Evolutionary conservation across 2,888 invertebrate genomes (phyloP).

Genomic region (Monopis laevigella): DNA sequence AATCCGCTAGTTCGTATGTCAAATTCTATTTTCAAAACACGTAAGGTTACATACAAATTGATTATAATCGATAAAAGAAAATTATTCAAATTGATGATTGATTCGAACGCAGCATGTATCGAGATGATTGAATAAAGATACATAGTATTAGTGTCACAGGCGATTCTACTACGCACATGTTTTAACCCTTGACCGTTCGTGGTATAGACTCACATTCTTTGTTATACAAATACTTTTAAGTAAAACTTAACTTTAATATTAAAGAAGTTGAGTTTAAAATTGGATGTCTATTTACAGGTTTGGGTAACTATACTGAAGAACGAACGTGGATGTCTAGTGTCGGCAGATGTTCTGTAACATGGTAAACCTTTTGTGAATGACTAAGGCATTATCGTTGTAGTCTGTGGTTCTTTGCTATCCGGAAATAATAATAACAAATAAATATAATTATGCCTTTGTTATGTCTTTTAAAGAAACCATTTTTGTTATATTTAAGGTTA

Average conservation of each 20-base stretch:
- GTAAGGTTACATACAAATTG: background rate
- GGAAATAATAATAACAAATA: too few relatives aligned
- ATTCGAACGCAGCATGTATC: constrained; percentile 47
- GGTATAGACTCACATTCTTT: constrained; percentile 15
- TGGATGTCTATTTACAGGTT: too few relatives aligned
- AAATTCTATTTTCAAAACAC: too few relatives aligned
- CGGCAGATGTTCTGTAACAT: constrained; percentile 27
- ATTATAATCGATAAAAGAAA: constrained; percentile 22
- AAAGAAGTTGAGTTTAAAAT: background rate
- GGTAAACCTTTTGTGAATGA: background rate
- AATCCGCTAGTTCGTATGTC: too few relatives aligned
- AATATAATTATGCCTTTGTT: too few relatives aligned
- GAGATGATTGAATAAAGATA: constrained; percentile 61
- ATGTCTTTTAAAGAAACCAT: too few relatives aligned
- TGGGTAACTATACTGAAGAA: background rate
- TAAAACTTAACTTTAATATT: background rate
- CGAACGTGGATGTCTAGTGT: constrained; percentile 21
- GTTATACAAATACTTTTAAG: background rate
- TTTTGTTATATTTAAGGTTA: too few relatives aligned
- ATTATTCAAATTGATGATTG: constrained; percentile 66
- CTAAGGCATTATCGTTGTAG: too few relatives aligned
- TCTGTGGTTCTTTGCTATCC: too few relatives aligned
- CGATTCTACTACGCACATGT: constrained; percentile 35
- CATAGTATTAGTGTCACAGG: constrained; percentile 54
- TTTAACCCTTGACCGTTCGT: constrained; percentile 47